Evolutionary conservation across 2,797 vertebrate genomes (phyloP).

Genomic region (Tenualosa thibaudeaui): DNA sequence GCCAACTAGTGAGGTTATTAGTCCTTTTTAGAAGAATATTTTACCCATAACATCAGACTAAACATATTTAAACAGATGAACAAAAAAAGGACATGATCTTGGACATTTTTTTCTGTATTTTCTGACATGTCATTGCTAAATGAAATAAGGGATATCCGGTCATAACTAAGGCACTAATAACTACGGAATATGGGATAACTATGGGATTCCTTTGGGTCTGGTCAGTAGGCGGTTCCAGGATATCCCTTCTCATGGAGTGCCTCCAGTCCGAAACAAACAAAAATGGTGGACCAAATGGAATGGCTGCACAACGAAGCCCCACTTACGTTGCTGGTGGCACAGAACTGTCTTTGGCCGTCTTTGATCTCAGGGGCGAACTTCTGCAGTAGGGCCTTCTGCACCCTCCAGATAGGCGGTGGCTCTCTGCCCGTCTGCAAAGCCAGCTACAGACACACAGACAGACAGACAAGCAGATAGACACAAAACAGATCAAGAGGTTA

Average conservation of each 20-base stretch:
- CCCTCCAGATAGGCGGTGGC: constrained; percentile 92
- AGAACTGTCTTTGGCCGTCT: constrained; percentile 93
- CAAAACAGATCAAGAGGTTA: neutral
- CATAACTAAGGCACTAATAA: no score
- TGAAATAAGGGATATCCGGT: no score
- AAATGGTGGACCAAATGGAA: neutral
- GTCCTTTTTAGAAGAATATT: no score
- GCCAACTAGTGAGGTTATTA: no score
- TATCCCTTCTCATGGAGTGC: neutral
- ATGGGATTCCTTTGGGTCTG: no score
- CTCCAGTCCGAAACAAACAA: neutral
- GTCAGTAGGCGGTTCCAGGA: neutral
- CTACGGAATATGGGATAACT: neutral
- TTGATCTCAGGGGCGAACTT: constrained; percentile 96
- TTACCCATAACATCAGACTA: no score
- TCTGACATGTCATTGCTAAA: no score
- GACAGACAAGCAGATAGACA: constrained; percentile 6
- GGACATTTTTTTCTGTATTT: no score
- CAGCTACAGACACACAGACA: constrained; percentile 67
- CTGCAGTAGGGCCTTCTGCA: constrained; percentile 93
- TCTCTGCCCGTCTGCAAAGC: constrained; percentile 89
- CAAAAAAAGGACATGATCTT: no score
- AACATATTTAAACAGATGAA: no score
- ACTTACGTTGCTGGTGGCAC: constrained; percentile 94
- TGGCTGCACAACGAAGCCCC: neutral